Percentiles rank a stretch among this genome's conserved stretches.
Conservation (phyloP, 1,140 invertebrate genomes). For the Atta cephalotes region DNA sequence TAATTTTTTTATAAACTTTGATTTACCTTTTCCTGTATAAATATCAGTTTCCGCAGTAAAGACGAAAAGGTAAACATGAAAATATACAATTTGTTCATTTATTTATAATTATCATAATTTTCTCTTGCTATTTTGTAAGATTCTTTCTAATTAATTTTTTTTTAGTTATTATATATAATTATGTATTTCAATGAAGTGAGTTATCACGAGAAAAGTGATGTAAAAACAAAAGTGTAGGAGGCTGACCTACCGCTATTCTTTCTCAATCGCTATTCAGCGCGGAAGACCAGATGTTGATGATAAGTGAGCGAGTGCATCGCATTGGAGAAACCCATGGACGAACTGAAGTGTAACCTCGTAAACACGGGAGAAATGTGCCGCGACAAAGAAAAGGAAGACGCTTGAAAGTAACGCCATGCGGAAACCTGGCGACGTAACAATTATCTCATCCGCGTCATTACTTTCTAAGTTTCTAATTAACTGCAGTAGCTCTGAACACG, state of each 20-base stretch:
- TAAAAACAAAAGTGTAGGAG: conserved; percentile 26
- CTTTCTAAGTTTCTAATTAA: conserved; percentile 65
- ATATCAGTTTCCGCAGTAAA: not conserved
- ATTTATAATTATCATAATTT: conserved; percentile 13
- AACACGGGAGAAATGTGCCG: conserved; percentile 63
- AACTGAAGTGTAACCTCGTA: conserved; percentile 56
- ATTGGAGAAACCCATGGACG: conserved; percentile 55
- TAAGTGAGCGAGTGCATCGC: conserved; percentile 55
- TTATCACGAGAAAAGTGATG: conserved; percentile 21
- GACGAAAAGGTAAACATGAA: not conserved
- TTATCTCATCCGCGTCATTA: conserved; percentile 63
- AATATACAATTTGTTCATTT: not conserved
- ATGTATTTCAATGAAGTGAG: not conserved
- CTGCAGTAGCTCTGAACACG: not conserved
- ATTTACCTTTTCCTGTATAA: not conserved
- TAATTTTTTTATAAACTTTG: not conserved
- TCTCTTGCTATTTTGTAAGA: not conserved
- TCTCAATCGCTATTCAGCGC: conserved; percentile 52
- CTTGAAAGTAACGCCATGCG: conserved; percentile 60
- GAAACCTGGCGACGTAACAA: conserved; percentile 59
- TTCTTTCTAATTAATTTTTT: not conserved
- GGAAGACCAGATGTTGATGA: conserved; percentile 55
- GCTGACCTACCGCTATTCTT: conserved; percentile 49
- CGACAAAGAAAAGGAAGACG: conserved; percentile 62
- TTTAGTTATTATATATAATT: not conserved